phyloP scores from a whole-genome alignment of 2,797 vertebrate species.

The Cyprinella venusta region DNA sequence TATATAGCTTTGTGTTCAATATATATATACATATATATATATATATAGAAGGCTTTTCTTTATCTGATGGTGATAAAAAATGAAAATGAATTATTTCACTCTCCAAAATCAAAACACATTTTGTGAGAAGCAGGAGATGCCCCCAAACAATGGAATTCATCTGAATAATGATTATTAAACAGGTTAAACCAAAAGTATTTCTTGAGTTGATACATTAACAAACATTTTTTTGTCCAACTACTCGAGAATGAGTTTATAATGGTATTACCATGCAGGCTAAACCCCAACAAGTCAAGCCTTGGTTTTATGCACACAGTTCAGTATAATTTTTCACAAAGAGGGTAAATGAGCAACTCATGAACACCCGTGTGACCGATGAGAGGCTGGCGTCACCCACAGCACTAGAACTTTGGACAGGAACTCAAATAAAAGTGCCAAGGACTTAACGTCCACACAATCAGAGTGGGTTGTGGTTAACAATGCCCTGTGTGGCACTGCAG shows the following conservation, averaged over 20 bases:
- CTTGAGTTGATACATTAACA: neutral
- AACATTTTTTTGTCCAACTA: too few species aligned
- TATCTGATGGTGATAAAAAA: neutral
- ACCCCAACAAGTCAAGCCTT: neutral
- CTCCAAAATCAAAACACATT: neutral
- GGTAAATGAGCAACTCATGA: constrained; percentile 18
- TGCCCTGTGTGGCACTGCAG: constrained; percentile 54
- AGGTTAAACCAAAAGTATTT: neutral
- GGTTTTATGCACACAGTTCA: neutral
- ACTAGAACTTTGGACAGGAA: constrained; percentile 61
- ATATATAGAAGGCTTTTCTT: neutral
- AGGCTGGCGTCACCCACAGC: constrained; percentile 56
- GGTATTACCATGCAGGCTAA: neutral
- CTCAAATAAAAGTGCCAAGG: constrained; percentile 60
- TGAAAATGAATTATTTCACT: neutral
- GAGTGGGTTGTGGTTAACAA: constrained; percentile 59
- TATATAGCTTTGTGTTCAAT: too few species aligned
- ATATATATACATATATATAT: neutral
- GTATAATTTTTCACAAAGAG: constrained; percentile 36
- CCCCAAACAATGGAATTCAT: neutral
- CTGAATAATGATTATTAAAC: neutral
- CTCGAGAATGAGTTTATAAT: neutral
- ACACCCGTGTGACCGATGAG: constrained; percentile 30
- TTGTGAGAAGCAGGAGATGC: neutral
- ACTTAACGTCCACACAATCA: constrained; percentile 56